Evolutionary conservation across 2,888 invertebrate species (phyloP).

Genomic region (Watsonalla cultraria): DNA sequence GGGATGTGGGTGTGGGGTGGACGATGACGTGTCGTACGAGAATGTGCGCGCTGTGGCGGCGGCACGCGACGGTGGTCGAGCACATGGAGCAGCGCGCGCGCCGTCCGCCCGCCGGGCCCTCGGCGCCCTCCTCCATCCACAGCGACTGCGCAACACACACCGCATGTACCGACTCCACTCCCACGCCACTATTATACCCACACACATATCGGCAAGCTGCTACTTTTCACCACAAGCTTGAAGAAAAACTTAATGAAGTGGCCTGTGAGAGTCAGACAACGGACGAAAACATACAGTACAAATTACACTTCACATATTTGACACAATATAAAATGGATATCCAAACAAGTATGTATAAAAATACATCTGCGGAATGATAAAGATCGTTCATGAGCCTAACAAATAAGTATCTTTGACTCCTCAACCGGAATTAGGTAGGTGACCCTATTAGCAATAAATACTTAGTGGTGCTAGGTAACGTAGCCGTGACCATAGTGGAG

Average conservation of each 20-base stretch:
- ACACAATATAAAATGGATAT: no score
- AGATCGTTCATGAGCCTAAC: no score
- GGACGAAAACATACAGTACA: no score
- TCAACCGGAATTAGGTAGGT: neutral
- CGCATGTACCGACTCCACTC: neutral
- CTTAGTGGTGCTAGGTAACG: no score
- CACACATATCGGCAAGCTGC: slow-evolving; percentile 3
- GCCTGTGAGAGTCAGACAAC: no score
- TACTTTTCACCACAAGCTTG: no score
- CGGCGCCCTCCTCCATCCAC: slow-evolving; percentile 74
- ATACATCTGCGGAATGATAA: no score
- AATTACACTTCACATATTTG: no score
- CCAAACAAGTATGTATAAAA: no score
- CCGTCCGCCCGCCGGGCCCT: slow-evolving; percentile 28
- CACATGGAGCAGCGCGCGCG: slow-evolving; percentile 50
- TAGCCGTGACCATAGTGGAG: no score
- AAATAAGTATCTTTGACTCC: no score
- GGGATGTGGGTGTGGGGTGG: slow-evolving; percentile 8
- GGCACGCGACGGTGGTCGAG: slow-evolving; percentile 49
- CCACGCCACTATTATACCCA: neutral
- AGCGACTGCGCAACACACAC: slow-evolving; percentile 71
- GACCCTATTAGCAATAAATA: neutral
- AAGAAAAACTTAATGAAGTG: no score
- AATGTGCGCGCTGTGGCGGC: slow-evolving; percentile 63
- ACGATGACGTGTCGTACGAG: slow-evolving; percentile 39